These are phyloP conservation scores for Nannospalax galili DNA, from an alignment of 2,113 vertebrate species.

Conservation along the genomic window DNA sequence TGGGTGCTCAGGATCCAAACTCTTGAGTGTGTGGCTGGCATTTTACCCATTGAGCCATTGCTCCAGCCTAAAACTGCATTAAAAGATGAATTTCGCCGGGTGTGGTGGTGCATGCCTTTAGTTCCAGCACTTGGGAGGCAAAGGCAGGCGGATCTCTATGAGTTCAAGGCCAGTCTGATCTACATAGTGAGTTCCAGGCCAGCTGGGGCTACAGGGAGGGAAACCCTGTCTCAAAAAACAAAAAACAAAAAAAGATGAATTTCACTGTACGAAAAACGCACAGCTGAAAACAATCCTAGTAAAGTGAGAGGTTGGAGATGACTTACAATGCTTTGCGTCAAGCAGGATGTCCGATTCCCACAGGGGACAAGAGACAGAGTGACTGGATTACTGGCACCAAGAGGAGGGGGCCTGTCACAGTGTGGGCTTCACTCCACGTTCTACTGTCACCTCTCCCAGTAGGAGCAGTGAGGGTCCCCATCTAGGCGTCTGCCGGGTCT, in stretches of 20 bases:
- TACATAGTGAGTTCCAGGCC: too few relatives aligned
- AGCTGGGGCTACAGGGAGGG: too few relatives aligned
- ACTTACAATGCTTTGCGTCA: neutral
- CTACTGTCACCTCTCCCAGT: neutral
- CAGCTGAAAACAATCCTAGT: neutral
- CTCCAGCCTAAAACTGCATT: neutral
- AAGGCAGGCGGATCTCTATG: too few relatives aligned
- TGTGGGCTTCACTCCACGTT: fast-evolving
- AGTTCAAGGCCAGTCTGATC: too few relatives aligned
- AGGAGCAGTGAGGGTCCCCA: neutral
- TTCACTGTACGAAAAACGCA: too few relatives aligned
- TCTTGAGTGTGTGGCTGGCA: too few relatives aligned
- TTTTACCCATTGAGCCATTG: too few relatives aligned
- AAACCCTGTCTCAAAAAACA: too few relatives aligned
- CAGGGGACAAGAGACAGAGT: neutral
- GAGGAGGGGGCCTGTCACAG: neutral
- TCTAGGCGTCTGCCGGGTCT: neutral
- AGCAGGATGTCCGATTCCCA: neutral
- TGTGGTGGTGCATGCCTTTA: too few relatives aligned
- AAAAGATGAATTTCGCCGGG: neutral
- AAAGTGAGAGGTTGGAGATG: neutral
- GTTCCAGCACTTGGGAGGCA: too few relatives aligned
- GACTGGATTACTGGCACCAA: too few relatives aligned
- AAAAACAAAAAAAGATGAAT: too few relatives aligned
- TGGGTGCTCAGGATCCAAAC: neutral